These are phyloP conservation scores for Chrysolina oricalcia DNA, from an alignment of 2,888 invertebrate genomes.

Conservation along the genomic window DNA sequence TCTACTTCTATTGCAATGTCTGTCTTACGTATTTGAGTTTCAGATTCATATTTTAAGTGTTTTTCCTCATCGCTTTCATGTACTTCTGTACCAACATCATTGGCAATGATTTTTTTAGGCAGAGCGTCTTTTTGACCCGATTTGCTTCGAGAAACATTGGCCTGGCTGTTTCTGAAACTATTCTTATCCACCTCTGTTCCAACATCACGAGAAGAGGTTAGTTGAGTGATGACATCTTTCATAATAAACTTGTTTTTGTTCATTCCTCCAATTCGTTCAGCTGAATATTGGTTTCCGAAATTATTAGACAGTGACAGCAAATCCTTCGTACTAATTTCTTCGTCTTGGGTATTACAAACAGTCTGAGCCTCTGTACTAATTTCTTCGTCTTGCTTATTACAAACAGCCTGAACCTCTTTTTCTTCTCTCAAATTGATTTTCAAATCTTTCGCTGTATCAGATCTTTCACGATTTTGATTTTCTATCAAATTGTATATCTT, in stretches of 20 bases:
- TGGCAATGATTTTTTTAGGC: not conserved
- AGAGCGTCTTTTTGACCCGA: not conserved
- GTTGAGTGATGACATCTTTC: conserved; percentile 14
- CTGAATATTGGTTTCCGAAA: not conserved
- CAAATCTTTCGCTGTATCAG: not conserved
- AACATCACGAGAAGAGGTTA: conserved; percentile 5
- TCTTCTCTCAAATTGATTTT: conserved; percentile 3
- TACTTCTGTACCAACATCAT: conserved; percentile 5
- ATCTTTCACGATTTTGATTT: conserved; percentile 11
- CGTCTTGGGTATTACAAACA: not conserved
- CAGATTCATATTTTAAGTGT: not conserved
- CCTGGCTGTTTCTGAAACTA: not conserved
- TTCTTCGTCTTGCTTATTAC: not conserved
- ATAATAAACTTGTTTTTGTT: not conserved
- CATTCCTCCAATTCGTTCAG: not conserved
- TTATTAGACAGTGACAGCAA: not conserved
- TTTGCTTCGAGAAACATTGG: not conserved
- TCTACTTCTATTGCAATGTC: not conserved
- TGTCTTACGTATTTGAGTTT: not conserved
- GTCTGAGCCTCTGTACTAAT: not conserved
- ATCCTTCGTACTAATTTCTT: conserved; percentile 6
- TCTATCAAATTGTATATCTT: conserved; percentile 21
- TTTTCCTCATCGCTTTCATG: not conserved
- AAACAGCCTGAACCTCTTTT: conserved; percentile 5
- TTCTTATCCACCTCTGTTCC: conserved; percentile 15